These are phyloP conservation scores for Epicampocera succincta DNA, from an alignment of 2,888 invertebrate genomes.

Conservation along the genomic window DNA sequence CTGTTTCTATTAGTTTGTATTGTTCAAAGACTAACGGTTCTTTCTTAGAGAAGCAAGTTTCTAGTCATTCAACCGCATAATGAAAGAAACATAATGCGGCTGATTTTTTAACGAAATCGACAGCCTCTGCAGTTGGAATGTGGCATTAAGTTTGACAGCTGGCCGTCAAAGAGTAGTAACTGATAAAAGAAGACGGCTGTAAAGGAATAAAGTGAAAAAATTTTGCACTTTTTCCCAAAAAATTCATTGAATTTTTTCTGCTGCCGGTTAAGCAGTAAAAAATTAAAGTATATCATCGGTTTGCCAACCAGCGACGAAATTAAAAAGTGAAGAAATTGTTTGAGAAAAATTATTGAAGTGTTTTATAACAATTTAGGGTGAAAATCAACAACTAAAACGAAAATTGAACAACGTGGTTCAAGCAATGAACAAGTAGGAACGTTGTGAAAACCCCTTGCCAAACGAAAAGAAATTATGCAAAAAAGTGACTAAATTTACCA, in stretches of 20 bases:
- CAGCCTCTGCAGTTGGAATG: background rate
- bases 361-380: background rate
- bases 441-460: slow-evolving; percentile 25
- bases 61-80: no score
- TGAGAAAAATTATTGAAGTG: background rate
- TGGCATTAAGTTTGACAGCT: background rate
- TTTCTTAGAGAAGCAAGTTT: no score
- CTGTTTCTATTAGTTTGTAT: no score
- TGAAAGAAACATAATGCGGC: background rate
- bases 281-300: slow-evolving; percentile 1
- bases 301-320: background rate
- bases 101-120: background rate
- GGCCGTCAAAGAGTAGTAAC: background rate
- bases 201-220: slow-evolving; percentile 38
- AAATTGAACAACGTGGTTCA: slow-evolving; percentile 59
- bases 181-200: slow-evolving; percentile 29
- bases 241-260: slow-evolving; percentile 50
- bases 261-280: slow-evolving; percentile 59
- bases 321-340: background rate
- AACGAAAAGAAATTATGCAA: slow-evolving; percentile 57
- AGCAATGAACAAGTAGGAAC: slow-evolving; percentile 13
- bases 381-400: slow-evolving; percentile 3
- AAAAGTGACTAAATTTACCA: slow-evolving; percentile 19
- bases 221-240: slow-evolving; percentile 56
- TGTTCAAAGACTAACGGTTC: no score